These are phyloP conservation scores for Clarias laeviceps DNA, from an alignment of 2,797 vertebrate genomes.

Conservation along the genomic window DNA sequence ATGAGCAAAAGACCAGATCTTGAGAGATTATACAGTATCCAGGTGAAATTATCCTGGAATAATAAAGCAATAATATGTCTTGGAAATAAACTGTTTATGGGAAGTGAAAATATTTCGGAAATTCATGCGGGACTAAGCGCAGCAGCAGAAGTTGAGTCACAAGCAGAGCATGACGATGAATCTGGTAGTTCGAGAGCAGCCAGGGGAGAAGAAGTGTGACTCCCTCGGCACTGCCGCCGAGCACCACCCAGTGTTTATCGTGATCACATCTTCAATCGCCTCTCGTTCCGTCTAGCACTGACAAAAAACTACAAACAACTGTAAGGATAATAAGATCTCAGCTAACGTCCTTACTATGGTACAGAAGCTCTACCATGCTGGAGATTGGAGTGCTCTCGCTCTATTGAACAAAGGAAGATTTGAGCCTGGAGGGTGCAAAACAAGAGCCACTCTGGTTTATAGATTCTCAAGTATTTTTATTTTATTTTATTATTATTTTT, in stretches of 20 bases:
- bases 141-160: background rate
- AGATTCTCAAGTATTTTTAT: constrained; percentile 52
- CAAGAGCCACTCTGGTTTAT: constrained; percentile 64
- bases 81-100: background rate
- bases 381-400: constrained; percentile 58
- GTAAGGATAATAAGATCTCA: constrained; percentile 62
- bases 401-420: constrained; percentile 67
- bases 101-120: background rate
- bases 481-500: background rate
- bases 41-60: background rate
- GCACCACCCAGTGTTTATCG: constrained; percentile 28
- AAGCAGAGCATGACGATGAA: background rate
- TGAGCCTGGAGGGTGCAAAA: constrained; percentile 60
- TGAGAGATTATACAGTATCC: background rate
- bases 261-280: constrained; percentile 27
- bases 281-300: background rate
- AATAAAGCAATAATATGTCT: background rate
- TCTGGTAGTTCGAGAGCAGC: background rate
- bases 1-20: background rate
- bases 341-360: constrained; percentile 64
- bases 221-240: background rate
- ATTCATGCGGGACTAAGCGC: too few species aligned
- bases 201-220: background rate
- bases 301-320: constrained; percentile 57
- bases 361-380: constrained; percentile 59